Percentiles rank a stretch among this genome's conserved stretches.
Conservation (phyloP, 2,797 vertebrate genomes). For the Phataginus tricuspis region DNA sequence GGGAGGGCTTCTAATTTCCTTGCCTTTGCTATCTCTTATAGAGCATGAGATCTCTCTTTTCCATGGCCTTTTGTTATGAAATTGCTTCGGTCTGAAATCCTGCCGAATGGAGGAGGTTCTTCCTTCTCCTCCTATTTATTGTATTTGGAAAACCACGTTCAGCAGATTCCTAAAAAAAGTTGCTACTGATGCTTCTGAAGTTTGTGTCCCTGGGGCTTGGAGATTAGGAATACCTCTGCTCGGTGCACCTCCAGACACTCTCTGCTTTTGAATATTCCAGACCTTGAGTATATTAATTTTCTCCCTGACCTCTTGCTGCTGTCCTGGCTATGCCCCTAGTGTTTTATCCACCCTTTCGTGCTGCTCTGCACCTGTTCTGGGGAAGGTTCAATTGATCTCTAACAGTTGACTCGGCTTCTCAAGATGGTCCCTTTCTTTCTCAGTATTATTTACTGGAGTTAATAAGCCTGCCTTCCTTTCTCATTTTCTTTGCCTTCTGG, state of each 20-base stretch:
- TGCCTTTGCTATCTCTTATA: neutral
- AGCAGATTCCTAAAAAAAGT: neutral
- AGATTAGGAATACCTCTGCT: neutral
- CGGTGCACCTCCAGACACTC: too few relatives aligned
- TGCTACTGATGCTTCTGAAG: neutral
- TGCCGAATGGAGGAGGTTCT: neutral
- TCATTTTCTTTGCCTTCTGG: neutral
- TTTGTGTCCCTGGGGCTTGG: neutral
- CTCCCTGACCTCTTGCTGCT: fast-evolving
- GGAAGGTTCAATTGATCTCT: neutral
- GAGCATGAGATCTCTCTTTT: neutral
- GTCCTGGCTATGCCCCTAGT: neutral
- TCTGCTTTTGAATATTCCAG: neutral
- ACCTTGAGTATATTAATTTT: neutral
- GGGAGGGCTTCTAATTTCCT: neutral
- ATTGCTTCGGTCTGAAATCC: neutral
- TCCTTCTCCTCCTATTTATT: neutral
- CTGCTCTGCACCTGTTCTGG: neutral
- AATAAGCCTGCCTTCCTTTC: neutral
- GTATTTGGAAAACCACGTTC: neutral
- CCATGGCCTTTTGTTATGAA: neutral
- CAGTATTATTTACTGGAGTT: neutral
- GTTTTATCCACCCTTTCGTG: too few relatives aligned
- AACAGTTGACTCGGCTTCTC: neutral
- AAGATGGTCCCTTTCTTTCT: neutral